phyloP scores from a whole-genome alignment of 2,113 vertebrate genomes.

The Plotosus lineatus region DNA sequence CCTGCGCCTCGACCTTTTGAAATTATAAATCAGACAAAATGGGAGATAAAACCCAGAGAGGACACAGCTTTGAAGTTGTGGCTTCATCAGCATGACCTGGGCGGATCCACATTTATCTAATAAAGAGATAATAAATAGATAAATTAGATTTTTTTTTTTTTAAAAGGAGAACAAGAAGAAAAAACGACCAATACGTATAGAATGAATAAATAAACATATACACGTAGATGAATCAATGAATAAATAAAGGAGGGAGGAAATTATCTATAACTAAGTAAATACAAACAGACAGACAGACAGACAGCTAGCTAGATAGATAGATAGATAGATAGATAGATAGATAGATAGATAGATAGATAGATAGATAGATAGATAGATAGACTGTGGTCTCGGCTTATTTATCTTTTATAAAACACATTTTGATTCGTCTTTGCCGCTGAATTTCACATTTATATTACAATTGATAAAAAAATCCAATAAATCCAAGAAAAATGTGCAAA shows the following conservation, averaged over 20 bases:
- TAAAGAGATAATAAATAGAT: neutral
- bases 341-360: neutral
- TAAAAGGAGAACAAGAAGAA: too few species aligned
- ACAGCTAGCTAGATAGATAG: neutral
- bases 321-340: neutral
- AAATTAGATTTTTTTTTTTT: too few species aligned
- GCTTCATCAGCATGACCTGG: too few species aligned
- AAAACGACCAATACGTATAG: too few species aligned
- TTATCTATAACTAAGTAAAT: neutral
- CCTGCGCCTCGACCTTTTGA: slow-evolving; percentile 7
- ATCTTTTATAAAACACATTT: neutral
- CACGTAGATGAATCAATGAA: too few species aligned
- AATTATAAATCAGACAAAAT: slow-evolving; percentile 18
- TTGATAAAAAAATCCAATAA: neutral
- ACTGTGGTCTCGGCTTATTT: neutral
- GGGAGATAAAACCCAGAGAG: slow-evolving; percentile 5
- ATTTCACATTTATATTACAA: too few species aligned
- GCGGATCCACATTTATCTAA: too few species aligned
- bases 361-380: neutral
- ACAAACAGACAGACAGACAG: neutral
- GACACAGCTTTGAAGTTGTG: too few species aligned
- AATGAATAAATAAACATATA: neutral
- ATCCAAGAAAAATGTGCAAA: neutral
- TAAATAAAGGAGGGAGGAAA: neutral
- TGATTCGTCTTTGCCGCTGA: too few species aligned